Base-by-base conservation (phyloP, 2,888 invertebrate genomes). In the Agrotis clavis region DNA sequence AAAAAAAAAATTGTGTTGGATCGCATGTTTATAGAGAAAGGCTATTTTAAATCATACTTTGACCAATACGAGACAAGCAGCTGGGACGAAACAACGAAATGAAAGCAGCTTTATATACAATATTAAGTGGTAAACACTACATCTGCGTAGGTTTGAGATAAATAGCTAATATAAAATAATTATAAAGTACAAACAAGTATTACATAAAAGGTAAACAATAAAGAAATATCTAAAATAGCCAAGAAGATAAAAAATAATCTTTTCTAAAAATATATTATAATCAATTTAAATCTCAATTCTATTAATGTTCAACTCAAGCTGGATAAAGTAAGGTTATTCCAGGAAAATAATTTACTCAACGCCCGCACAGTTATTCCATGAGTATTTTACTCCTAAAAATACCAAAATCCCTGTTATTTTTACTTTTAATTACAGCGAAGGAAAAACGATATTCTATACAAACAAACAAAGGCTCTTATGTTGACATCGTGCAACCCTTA, bases 401-500 rank as follows among this genome's bases (percentile, higher is more conserved):
- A 48, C 47, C 25, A 57, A 51, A 69, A 67, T 71, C n/a, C 64
- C 25, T 30, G 56, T 54, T 57, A 66, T 67, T 72, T 70, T 56
- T 56, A 56, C 67, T 65, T 45, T 76, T 74, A 84, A 76, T 80
- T 78, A 84, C 50, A 54, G 18, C 25, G 14, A 61, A 77, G 67
- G 71, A 78, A 83, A 72, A 66, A 54, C 66, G 66, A 74, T 80
- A 77, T 76, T 68, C 74, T 67, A 77, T 79, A 84, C 71, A 60
- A 51, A 82, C 79, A 78, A 65, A 81, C 76, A 79, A 83, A 85
- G 72, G 74, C 85, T 84, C 79, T 82, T 85, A 85, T 83, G 72
- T 80, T 25, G 53, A 81, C 82, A 87, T 87, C 85, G 79, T 86
- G 84, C 86, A 88, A 87, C 88, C 86, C 86, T 86, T 91, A 89